A percentile compares a stretch with the other conserved stretches of the same genome.
These are phyloP conservation scores for Xenopus laevis DNA, from an alignment of 2,113 vertebrate genomes.

Conservation along the genomic window DNA sequence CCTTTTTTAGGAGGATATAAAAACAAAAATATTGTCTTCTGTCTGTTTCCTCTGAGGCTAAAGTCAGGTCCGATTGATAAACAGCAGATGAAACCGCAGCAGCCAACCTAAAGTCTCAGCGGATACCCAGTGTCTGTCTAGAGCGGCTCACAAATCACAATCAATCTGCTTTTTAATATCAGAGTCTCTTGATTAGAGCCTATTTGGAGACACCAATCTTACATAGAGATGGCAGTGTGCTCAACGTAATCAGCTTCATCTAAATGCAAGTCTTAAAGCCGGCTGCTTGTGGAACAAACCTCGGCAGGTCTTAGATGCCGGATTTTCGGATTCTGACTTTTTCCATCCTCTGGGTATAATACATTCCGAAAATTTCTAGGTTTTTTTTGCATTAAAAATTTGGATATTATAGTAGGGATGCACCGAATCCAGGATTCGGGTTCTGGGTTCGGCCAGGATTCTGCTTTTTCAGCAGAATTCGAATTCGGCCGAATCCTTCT, in stretches of 20 bases:
- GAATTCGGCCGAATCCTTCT: no score
- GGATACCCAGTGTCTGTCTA: background rate
- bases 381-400: no score
- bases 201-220: background rate
- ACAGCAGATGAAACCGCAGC: background rate
- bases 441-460: no score
- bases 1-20: slow-evolving; percentile 1
- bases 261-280: background rate
- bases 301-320: no score
- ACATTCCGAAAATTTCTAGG: no score
- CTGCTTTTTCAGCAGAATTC: no score
- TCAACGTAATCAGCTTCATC: background rate
- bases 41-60: background rate
- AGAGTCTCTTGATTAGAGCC: background rate
- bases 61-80: background rate
- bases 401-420: no score
- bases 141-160: background rate
- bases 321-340: no score
- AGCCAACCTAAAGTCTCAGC: background rate
- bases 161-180: background rate
- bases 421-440: no score
- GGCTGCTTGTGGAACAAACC: background rate
- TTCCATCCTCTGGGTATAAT: no score
- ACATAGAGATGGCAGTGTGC: background rate
- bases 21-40: background rate